Evolutionary conservation across 1,140 invertebrate genomes (phyloP).

Genomic region (Brachionus calyciflorus): DNA sequence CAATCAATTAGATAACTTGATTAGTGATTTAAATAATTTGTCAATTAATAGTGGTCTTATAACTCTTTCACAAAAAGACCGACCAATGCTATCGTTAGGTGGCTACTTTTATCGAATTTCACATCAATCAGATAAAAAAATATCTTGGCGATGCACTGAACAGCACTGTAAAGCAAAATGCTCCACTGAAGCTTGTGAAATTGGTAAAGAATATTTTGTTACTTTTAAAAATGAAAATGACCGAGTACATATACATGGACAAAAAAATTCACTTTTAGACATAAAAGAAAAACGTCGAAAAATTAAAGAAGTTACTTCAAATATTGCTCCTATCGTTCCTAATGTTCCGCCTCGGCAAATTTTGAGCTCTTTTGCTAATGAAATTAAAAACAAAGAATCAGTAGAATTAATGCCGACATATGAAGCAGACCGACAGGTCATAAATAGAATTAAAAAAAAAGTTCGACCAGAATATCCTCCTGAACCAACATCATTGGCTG

Average conservation of each 20-base stretch:
- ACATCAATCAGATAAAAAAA: neutral
- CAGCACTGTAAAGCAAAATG: slow-evolving; percentile 1
- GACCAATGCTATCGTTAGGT: neutral
- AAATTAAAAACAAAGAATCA: neutral
- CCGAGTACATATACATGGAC: neutral
- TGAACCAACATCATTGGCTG: no score
- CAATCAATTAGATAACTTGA: slow-evolving; percentile 2
- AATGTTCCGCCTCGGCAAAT: neutral
- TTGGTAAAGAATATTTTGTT: slow-evolving; percentile 16
- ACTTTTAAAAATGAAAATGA: neutral
- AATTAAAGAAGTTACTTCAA: neutral
- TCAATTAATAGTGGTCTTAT: neutral
- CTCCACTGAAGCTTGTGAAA: neutral
- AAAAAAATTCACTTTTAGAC: neutral
- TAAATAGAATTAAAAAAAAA: neutral
- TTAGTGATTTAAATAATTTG: neutral
- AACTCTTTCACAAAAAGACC: neutral
- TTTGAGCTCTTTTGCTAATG: no score
- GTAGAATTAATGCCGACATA: neutral
- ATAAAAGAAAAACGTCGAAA: neutral
- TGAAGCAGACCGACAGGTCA: neutral
- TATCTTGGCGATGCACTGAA: neutral
- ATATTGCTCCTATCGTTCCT: neutral
- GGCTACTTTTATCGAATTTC: slow-evolving; percentile 14
- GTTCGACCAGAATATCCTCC: no score